Evolutionary conservation across 2,113 vertebrate species (phyloP), one percentile per base, ranked within the genome.

Genomic region (Hemiprocne comata): DNA sequence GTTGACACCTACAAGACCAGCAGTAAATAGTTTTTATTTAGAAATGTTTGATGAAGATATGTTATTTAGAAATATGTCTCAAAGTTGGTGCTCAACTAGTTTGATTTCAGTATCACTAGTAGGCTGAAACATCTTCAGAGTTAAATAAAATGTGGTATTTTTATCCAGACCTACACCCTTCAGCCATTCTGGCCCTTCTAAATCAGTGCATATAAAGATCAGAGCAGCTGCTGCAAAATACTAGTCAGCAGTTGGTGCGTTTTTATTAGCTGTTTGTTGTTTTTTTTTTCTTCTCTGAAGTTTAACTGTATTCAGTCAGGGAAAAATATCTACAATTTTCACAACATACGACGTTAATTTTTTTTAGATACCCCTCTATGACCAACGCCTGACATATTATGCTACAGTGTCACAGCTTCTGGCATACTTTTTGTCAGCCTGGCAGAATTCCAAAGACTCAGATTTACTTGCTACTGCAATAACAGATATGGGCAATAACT

Each of bases 191-290:
- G 53, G 15, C 55, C 40, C 48, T 70, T 38, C 38, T 87, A 46
- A 79, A 82, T 60, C 64, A 36, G 13, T 51, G 17, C 69, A 94
- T 90, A 31, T 10, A 60, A 36, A 2, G 3, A 75, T 60, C 54
- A 61, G 36, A 91, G 26, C 85, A 96, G 67, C 80, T 94, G 72
- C 62, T 90, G 16, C 26, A 82, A 54, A 89, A 85, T 73, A 71
- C 17, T 74, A 57, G 38, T 76, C 34, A 94, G n/a, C 75, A 95
- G 66, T 72, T 91, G 78, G n/a, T 86, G 46, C 79, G 28, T 67
- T 95, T 96, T 19, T 79, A 61, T 77, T 83, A 62, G 50, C 16
- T 74, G n/a, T 1, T 21, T 13, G 40, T 10, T 42, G 9, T 42
- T 13, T 40, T 48, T 74, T 36, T 78, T 34, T 28, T 42, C 36